Percentiles rank a stretch among this genome's conserved stretches.
Evolutionary conservation across 2,113 vertebrate genomes (phyloP).

Genomic region (Chloebia gouldiae): DNA sequence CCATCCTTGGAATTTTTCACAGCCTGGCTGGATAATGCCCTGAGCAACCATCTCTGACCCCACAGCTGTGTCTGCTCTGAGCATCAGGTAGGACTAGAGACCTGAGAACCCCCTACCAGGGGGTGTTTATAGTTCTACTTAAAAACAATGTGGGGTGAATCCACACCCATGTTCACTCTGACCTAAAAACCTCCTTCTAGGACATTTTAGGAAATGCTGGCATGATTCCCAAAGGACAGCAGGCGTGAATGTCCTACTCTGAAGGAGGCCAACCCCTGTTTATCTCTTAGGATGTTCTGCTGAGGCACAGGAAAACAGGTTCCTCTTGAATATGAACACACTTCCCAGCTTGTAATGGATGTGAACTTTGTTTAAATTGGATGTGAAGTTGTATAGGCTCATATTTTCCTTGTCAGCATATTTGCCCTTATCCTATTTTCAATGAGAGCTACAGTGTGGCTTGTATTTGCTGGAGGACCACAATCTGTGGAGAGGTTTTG

Average conservation of each 20-base stretch:
- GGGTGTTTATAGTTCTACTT: background rate
- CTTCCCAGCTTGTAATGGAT: slow-evolving; percentile 22
- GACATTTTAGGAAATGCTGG: background rate
- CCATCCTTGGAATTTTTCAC: background rate
- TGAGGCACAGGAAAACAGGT: background rate
- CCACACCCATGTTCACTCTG: background rate
- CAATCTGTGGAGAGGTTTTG: background rate
- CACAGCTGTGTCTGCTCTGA: background rate
- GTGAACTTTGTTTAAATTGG: slow-evolving; percentile 46
- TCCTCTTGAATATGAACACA: background rate
- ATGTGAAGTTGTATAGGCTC: background rate
- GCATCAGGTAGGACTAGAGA: background rate
- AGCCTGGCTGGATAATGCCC: background rate
- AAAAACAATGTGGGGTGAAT: background rate
- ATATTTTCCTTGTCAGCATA: slow-evolving; percentile 13
- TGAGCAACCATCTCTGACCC: background rate
- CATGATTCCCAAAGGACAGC: background rate
- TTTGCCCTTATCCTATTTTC: slow-evolving; percentile 52
- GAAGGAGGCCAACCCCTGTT: background rate
- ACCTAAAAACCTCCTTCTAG: background rate
- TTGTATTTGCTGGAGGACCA: slow-evolving; percentile 30
- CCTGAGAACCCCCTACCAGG: background rate
- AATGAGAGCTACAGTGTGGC: background rate
- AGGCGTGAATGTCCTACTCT: background rate
- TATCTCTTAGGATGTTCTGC: slow-evolving; percentile 11